phyloP scores from a whole-genome alignment of 2,797 vertebrate genomes.

The Leptoclinus maculatus region DNA sequence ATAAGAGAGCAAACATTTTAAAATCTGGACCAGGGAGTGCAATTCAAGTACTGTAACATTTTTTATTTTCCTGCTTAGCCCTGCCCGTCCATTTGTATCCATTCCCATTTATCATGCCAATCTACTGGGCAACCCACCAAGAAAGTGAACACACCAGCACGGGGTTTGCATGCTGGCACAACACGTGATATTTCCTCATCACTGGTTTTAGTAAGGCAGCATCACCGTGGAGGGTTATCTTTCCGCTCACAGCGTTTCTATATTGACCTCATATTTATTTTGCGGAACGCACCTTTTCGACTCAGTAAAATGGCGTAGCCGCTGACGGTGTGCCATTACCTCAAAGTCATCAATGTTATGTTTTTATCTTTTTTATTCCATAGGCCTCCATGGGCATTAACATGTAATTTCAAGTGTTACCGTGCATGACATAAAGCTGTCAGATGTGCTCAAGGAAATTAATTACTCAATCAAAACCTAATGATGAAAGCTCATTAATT shows the following conservation, averaged over 20 bases:
- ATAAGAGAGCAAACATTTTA: not conserved
- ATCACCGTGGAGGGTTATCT: conserved; percentile 12
- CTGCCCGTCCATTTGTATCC: conserved; percentile 15
- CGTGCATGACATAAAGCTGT: conserved; percentile 77
- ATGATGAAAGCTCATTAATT: conserved; percentile 77
- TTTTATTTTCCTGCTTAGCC: conserved; percentile 5
- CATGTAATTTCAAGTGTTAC: conserved; percentile 72
- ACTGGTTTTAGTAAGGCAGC: conserved; percentile 9
- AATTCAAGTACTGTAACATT: not conserved
- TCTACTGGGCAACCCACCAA: conserved; percentile 26
- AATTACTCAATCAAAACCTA: conserved; percentile 75
- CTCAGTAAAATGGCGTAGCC: not conserved
- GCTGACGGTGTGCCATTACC: conserved; percentile 19
- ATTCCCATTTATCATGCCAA: conserved; percentile 15
- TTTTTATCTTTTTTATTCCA: not conserved
- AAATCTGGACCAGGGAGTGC: not conserved
- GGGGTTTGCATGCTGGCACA: conserved; percentile 12
- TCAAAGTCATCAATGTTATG: conserved; percentile 44
- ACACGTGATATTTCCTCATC: conserved; percentile 14
- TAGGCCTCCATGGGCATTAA: conserved; percentile 34
- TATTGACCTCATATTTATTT: conserved; percentile 23
- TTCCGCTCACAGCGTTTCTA: not conserved
- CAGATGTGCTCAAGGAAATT: conserved; percentile 67
- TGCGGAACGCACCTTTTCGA: not conserved
- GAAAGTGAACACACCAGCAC: not conserved